Base-by-base conservation (phyloP, 2,113 vertebrate species). In the Eudyptes chrysolophus region DNA sequence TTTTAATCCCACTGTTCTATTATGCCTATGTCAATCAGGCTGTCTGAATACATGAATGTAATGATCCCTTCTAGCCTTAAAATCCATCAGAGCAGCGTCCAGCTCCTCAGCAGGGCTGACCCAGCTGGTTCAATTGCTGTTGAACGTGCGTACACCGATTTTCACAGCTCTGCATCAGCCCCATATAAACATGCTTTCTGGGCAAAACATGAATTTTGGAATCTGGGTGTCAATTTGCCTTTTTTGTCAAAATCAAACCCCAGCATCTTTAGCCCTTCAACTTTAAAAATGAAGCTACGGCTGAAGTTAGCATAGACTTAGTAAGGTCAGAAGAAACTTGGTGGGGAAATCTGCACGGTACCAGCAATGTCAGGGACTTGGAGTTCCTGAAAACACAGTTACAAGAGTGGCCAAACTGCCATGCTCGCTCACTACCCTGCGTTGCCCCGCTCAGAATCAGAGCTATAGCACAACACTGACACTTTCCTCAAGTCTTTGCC, bases 141-240 rank as follows among this genome's bases (percentile, higher is more conserved):
- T n/a, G 24, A 29, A 46, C 0, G 1, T 14, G 18, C 5, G 11
- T 4, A 6, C 3, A 0, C 24, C 13, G 30, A 40, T 42, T n/a
- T 20, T 21, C 51, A 16, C 24, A n/a, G 54, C 46, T 40, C 34
- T 25, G 38, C 3, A 0, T 30, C 58, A 58, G 81, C 66, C 27
- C 51, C 30, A 2, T 4, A 16, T 13, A 18, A 36, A 22, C 13
- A 15, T 1, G 4, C 10, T 8, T 42, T 26, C 40, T 10, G 44
- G 78, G 36, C 9, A 65, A 65, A 66, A 32, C 24, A 5, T 4
- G 7, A 27, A 5, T 16, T 65, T n/a, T 29, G 64, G 42, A 36
- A 38, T 27, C 48, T 69, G 62, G 30, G 12, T 25, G 14, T 62
- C 46, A 69, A 4, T 34, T 38, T 30, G 40, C 30, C 46, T 61